Evolutionary conservation across 2,113 vertebrate genomes (phyloP), one percentile per base, ranked within the genome.

Genomic region (Regulus satrapa): DNA sequence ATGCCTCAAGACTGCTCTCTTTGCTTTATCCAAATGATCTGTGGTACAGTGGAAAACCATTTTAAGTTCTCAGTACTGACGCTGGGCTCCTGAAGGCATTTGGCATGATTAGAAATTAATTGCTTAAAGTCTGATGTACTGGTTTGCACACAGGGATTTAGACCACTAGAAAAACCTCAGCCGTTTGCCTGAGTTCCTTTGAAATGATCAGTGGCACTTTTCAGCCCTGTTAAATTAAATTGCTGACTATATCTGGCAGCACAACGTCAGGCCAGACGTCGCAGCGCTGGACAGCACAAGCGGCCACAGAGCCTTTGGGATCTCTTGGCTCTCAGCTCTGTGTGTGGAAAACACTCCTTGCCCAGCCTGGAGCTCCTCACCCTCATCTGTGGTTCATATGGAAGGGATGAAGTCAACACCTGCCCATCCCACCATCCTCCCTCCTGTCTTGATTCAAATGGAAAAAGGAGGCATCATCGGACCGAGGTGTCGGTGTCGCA

Each of bases 51-150:
- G 71, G 87, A 88, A 96, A 92, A 87, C 76, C 0, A 0, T 81
- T 95, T 75, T 69, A 92, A 91, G 71, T 69, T 92, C 87, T 92
- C 74, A 73, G 0, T 76, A 58, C 21, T 83, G 62, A 83, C 12
- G 52, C 79, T 48, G 63, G 41, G 63, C 81, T 94, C 86, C 85
- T 55, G 68, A 89, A 93, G 88, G 82, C 88, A 84, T 90, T 88
- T 21, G 45, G 88, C 55, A 78, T 49, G 48, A 95, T 96, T 92
- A 93, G 68, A 68, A 95, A 96, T 94, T 95, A 96, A 96, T 86
- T 94, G 82, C 92, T 83, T 94, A 96, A 93, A 94, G 75, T 92
- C 88, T 78, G 64, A 90, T 38, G 75, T 63, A 73, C 67, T 55
- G 82, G 67, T 74, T 80, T 93, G 82, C 75, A 71, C 28, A 10